Evolutionary conservation across 2,113 vertebrate genomes (phyloP).

Genomic region (Penelope pileata): DNA sequence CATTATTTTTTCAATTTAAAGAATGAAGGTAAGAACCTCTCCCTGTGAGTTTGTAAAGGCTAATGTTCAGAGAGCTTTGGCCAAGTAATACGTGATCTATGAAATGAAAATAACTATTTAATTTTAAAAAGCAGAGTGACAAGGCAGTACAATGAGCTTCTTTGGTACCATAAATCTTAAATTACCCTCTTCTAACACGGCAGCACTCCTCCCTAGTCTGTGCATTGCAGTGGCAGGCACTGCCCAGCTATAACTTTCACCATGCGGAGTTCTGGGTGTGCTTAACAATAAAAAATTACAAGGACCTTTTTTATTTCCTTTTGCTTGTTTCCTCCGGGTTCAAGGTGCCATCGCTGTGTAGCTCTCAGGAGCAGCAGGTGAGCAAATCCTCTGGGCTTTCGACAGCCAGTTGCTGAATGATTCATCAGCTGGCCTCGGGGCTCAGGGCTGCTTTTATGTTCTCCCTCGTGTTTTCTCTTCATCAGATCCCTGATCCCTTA

Average conservation of each 20-base stretch:
- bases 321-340: neutral
- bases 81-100: neutral
- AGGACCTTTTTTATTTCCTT: neutral
- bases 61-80: neutral
- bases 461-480: neutral
- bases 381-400: neutral
- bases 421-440: neutral
- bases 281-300: no score
- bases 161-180: neutral
- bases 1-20: neutral
- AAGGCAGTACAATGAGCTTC: rapidly evolving
- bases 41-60: neutral
- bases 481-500: neutral
- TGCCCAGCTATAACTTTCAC: neutral
- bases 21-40: neutral
- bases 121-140: neutral
- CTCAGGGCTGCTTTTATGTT: neutral
- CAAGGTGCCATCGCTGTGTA: neutral
- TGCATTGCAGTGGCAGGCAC: neutral
- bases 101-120: neutral
- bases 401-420: neutral
- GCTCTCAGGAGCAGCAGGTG: neutral
- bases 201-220: no score
- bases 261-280: neutral
- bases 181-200: neutral